Evolutionary conservation across 2,888 invertebrate genomes (phyloP), one percentile per base, ranked within the genome.

Genomic region (Hoplodrina ambigua): DNA sequence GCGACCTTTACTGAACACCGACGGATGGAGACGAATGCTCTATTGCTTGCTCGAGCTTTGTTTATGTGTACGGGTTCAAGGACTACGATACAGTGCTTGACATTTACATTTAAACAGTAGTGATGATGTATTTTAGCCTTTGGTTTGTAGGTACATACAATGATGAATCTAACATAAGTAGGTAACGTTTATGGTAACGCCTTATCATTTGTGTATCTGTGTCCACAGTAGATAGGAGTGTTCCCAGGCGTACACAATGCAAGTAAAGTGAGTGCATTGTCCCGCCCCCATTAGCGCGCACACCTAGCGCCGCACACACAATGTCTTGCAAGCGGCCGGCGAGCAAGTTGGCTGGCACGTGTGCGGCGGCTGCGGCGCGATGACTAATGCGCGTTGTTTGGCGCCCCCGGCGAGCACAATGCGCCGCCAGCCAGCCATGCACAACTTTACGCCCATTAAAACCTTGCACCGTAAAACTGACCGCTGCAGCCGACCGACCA

Each of bases 331-430:
- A 54, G 44, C 55, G 65, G 64, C 37, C 57, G 60, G 37, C 13
- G 30, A 49, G 50, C 56, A 62, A 60, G 56, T 69, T 70, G 70
- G 55, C 50, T 33, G 57, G 61, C 57, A 49, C 55, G 75, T 67
- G 57, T 50, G 62, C 52, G 69, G 63, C 57, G 62, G 68, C 46
- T 66, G 53, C 60, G 80, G 63, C 15, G 60, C 50, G 49, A 71
- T 78, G 72, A 78, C 49, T 77, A 71, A 81, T 78, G 78, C 72
- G 61, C 62, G 62, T 53, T 59, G 78, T 77, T 69, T 46, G 63
- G 20, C 61, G 46, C 37, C 60, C 11, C 49, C 30, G 10, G 30
- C 60, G 46, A 25, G 50, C 33, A 72, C 71, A 72, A 72, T 76
- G 4, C n/a, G 50, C 19, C 58, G 6, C 25, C 68, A 56, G 37